These are phyloP conservation scores for Drosophila vallismaia DNA, from an alignment of 2,888 invertebrate species.

Conservation along the genomic window DNA sequence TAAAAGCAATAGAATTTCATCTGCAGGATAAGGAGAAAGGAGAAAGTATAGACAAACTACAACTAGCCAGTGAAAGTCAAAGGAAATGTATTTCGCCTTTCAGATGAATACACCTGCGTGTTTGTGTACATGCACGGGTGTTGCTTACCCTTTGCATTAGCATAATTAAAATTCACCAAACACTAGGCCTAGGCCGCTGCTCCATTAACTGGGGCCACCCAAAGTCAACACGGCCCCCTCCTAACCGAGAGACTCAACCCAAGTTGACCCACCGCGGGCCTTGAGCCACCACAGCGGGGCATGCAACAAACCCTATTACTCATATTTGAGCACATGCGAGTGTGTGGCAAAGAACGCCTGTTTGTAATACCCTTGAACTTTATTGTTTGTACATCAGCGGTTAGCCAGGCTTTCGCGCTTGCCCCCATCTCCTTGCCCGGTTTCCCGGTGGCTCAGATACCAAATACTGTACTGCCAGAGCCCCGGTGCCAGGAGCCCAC, in stretches of 20 bases:
- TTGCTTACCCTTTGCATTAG: slow-evolving; percentile 65
- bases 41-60: slow-evolving; percentile 4
- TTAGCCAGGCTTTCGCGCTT: slow-evolving; percentile 53
- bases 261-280: slow-evolving; percentile 61
- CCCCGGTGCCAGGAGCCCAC: slow-evolving; percentile 33
- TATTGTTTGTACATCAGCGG: slow-evolving; percentile 80
- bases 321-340: slow-evolving; percentile 28
- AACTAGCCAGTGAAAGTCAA: slow-evolving; percentile 31
- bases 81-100: slow-evolving; percentile 36
- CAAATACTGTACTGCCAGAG: not conserved
- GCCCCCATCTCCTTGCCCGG: slow-evolving; percentile 46
- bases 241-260: slow-evolving; percentile 10
- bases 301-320: slow-evolving; percentile 65
- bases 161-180: slow-evolving; percentile 71
- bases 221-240: slow-evolving; percentile 57
- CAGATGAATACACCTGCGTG: slow-evolving; percentile 46
- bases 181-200: slow-evolving; percentile 27
- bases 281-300: slow-evolving; percentile 56
- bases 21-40: not conserved
- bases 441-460: slow-evolving; percentile 11
- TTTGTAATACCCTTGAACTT: slow-evolving; percentile 75
- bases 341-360: slow-evolving; percentile 26
- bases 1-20: slow-evolving; percentile 58
- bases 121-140: slow-evolving; percentile 22
- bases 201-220: slow-evolving; percentile 55